These are phyloP conservation scores for Mohoua ochrocephala DNA, from an alignment of 2,113 vertebrate species.

Conservation along the genomic window DNA sequence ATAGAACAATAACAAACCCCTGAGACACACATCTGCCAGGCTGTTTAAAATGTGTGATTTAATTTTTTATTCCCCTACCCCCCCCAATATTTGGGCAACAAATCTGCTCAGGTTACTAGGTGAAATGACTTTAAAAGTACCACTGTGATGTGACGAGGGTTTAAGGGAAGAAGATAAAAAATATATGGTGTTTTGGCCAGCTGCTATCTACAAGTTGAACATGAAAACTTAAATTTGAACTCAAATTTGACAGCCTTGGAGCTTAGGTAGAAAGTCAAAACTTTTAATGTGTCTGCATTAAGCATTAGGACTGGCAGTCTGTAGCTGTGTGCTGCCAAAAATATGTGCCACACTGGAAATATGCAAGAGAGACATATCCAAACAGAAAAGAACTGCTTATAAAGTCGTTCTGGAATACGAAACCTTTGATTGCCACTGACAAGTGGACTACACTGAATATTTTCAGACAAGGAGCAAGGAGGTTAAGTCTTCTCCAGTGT, in stretches of 20 bases:
- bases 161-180: background rate
- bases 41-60: background rate
- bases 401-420: conserved; percentile 9
- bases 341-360: background rate
- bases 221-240: background rate
- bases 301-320: background rate
- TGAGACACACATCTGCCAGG: background rate
- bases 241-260: background rate
- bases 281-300: background rate
- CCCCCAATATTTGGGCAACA: background rate
- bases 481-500: conserved; percentile 61
- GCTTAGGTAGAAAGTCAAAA: background rate
- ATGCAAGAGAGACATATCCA: background rate
- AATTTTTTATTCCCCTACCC: background rate
- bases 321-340: background rate
- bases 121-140: background rate
- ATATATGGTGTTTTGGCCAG: fast-evolving
- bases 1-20: background rate
- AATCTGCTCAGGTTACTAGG: background rate
- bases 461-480: conserved; percentile 49
- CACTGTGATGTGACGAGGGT: no score
- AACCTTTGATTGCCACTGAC: conserved; percentile 8
- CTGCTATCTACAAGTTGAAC: background rate
- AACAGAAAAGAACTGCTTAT: background rate
- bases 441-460: conserved; percentile 11